Evolutionary conservation across 1,140 invertebrate species (phyloP).

Genomic region (Hylaeus volcanicus): DNA sequence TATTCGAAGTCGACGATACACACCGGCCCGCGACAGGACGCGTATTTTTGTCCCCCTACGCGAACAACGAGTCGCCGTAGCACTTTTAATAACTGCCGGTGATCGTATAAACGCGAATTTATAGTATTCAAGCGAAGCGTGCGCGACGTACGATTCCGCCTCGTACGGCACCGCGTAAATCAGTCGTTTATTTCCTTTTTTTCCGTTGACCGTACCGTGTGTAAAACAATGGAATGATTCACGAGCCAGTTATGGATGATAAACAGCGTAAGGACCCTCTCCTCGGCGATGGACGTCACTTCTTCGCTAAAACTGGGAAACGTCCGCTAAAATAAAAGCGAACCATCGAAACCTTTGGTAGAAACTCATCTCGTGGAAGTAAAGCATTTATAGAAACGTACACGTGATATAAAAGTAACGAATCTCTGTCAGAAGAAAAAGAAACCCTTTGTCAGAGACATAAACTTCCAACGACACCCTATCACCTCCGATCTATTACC

Average conservation of each 20-base stretch:
- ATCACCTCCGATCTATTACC: no score
- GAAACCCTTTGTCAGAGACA: no score
- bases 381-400: no score
- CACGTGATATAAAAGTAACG: no score
- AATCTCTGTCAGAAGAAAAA: no score
- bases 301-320: background rate
- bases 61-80: constrained; percentile 5
- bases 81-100: constrained; percentile 48
- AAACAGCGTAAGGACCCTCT: constrained; percentile 6
- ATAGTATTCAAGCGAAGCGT: constrained; percentile 12
- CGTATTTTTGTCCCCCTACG: constrained; percentile 11
- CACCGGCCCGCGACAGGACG: constrained; percentile 3
- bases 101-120: constrained; percentile 45
- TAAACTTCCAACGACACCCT: no score
- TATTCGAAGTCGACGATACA: constrained; percentile 6
- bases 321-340: background rate
- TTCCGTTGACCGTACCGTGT: background rate
- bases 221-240: constrained; percentile 41
- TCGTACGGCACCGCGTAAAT: constrained; percentile 29
- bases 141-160: background rate
- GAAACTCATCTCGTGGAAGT: no score
- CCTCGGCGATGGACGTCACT: background rate
- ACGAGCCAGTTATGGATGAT: constrained; percentile 25
- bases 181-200: constrained; percentile 21
- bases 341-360: background rate